Evolutionary conservation across 2,888 invertebrate genomes (phyloP), one percentile per base, ranked within the genome.

Genomic region (Hydrotaea cyrtoneurina): DNA sequence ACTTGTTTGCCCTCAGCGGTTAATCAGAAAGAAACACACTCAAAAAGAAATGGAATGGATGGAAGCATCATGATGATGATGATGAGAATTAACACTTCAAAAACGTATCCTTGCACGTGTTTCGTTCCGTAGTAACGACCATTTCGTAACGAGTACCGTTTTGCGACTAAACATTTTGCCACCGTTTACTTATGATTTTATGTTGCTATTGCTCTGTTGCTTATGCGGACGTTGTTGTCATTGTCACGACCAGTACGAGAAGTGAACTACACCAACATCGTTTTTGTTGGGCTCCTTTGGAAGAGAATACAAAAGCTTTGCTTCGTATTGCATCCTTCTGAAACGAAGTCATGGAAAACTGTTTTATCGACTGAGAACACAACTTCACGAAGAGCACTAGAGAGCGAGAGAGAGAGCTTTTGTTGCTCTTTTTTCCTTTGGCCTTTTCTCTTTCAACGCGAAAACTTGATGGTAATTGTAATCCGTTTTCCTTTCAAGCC

Each of bases 31-130:
- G 43, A 15, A 50, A 15, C n/a, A n/a, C 13, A 15, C n/a, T 3
- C 13, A 50, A 50, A 50, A 50, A n/a, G 21, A 55, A 55, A 0
- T 21, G 2, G 55, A 10, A 21, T 53, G 53, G 19, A 55, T 21
- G 55, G 5, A 55, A 55, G 21, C 55, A 55, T 17, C 19, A 55
- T 55, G 1, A 50, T 39, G 50, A 50, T 50, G 39, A 55, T 55
- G 55, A 55, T 55, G 21, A 21, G 15, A 23, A 50, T 31, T 73
- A 23, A 26, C 23, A 59, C 23, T 64, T 13, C 59, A 13, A 75
- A n/a, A 84, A 72, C 84, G 84, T 84, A 84, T 84, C 84, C 84
- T 55, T 84, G 43, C 81, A 75, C 84, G 84, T 66, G 50, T 21
- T 69, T 46, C 46, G 46, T 23, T 69, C 46, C 69, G 69, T 69